phyloP scores from a whole-genome alignment of 2,113 vertebrate species.

The Machaerirhynchus nigripectus region DNA sequence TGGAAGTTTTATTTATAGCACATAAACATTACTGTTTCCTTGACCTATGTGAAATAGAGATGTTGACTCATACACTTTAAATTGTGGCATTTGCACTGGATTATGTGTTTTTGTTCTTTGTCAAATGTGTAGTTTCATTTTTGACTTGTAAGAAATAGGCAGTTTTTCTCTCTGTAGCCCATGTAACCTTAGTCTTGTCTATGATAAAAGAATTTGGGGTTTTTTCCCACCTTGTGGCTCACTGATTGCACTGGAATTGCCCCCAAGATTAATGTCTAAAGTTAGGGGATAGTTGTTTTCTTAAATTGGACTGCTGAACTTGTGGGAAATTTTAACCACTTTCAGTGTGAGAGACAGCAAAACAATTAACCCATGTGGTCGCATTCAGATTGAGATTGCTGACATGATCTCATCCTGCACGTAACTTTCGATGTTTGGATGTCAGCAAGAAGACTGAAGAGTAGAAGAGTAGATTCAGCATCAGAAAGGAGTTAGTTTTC shows the following conservation, averaged over 20 bases:
- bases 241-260: background rate
- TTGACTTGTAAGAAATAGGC: background rate
- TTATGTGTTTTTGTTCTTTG: background rate
- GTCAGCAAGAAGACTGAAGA: constrained; percentile 2
- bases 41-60: background rate
- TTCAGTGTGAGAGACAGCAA: background rate
- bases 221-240: background rate
- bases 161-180: background rate
- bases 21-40: background rate
- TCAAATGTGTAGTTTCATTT: background rate
- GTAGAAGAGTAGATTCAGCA: background rate
- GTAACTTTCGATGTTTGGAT: background rate
- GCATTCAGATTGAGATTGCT: constrained; percentile 33
- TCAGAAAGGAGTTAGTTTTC: background rate
- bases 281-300: background rate
- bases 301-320: background rate
- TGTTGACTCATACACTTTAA: background rate
- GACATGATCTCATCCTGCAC: constrained; percentile 39
- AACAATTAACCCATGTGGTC: constrained; percentile 37
- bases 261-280: background rate
- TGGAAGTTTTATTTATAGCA: background rate
- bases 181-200: background rate
- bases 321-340: constrained; percentile 29
- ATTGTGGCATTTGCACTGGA: background rate
- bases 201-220: background rate